phyloP scores from a whole-genome alignment of 2,888 invertebrate species.

The Encarsia formosa region DNA sequence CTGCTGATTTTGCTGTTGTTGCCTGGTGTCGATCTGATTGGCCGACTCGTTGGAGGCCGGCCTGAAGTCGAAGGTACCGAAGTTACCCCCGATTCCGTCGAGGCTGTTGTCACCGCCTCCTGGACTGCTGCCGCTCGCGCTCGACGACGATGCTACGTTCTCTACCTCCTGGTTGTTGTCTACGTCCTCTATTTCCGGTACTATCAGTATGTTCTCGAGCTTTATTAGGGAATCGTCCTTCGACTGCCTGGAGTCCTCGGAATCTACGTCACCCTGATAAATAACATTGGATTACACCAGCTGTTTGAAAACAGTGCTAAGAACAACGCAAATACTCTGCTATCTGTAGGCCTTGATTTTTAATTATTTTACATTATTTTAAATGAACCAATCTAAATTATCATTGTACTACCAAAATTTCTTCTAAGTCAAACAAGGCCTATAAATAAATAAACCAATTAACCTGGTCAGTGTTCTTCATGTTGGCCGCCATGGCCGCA shows the following conservation, averaged over 20 bases:
- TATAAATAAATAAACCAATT: conserved; percentile 26
- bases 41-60: not conserved
- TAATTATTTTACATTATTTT: no score
- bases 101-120: not conserved
- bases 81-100: conserved; percentile 5
- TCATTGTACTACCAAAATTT: not conserved
- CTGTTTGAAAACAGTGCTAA: no score
- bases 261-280: no score
- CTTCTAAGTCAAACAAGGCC: conserved; percentile 2
- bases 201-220: conserved; percentile 39
- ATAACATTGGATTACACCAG: no score
- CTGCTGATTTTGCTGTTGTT: conserved; percentile 29
- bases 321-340: no score
- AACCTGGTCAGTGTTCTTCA: conserved; percentile 35
- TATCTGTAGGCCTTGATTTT: no score
- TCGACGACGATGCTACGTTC: conserved; percentile 1
- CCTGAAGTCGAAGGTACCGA: conserved; percentile 13
- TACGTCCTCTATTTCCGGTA: conserved; percentile 31
- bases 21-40: not conserved
- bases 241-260: not conserved
- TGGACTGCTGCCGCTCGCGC: conserved; percentile 7
- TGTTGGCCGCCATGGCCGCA: conserved; percentile 47
- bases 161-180: conserved; percentile 3
- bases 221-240: conserved; percentile 33
- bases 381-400: no score